Percentiles rank a stretch among this genome's conserved stretches.
phyloP scores from a whole-genome alignment of 35 echinoderm and acorn worm species.

The Chiridota heheva region DNA sequence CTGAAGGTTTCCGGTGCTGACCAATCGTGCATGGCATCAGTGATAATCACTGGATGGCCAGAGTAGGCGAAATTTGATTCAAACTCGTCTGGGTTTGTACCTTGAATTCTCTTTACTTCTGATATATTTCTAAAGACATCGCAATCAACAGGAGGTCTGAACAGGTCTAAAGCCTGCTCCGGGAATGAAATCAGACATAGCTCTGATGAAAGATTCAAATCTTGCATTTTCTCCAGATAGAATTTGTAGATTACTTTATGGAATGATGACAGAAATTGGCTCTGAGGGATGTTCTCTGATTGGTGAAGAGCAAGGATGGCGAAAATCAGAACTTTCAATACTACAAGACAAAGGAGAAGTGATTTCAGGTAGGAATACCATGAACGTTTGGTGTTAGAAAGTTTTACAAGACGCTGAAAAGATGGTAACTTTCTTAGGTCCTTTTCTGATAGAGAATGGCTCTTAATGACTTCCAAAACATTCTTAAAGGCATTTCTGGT shows the following conservation, averaged over 20 bases:
- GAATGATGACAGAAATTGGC: not conserved
- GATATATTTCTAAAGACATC: slow-evolving; percentile 47
- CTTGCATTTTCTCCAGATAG: not conserved
- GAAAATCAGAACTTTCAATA: not conserved
- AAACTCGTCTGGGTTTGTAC: slow-evolving; percentile 38
- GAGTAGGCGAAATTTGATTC: slow-evolving; percentile 62
- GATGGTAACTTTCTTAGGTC: too few relatives aligned
- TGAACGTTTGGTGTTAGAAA: too few relatives aligned
- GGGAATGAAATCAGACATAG: slow-evolving; percentile 21
- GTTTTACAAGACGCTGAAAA: too few relatives aligned
- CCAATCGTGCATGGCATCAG: slow-evolving; percentile 66
- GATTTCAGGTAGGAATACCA: slow-evolving; percentile 22
- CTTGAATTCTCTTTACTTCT: slow-evolving; percentile 31
- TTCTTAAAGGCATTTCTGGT: too few relatives aligned
- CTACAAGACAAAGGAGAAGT: not conserved
- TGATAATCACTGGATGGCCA: slow-evolving; percentile 47
- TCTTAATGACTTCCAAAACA: too few relatives aligned
- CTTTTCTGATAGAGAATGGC: too few relatives aligned
- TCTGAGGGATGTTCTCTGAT: not conserved
- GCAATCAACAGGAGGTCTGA: slow-evolving; percentile 71
- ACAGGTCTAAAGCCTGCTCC: slow-evolving; percentile 38
- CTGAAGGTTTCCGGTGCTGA: slow-evolving; percentile 63
- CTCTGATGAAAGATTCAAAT: slow-evolving; percentile 14
- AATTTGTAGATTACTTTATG: not conserved
- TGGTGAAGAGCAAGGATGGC: not conserved